A percentile compares a stretch with the other conserved stretches of the same genome.
phyloP scores from a whole-genome alignment of 92 coral and sea anemone species.

The Pocillopora grandis region DNA sequence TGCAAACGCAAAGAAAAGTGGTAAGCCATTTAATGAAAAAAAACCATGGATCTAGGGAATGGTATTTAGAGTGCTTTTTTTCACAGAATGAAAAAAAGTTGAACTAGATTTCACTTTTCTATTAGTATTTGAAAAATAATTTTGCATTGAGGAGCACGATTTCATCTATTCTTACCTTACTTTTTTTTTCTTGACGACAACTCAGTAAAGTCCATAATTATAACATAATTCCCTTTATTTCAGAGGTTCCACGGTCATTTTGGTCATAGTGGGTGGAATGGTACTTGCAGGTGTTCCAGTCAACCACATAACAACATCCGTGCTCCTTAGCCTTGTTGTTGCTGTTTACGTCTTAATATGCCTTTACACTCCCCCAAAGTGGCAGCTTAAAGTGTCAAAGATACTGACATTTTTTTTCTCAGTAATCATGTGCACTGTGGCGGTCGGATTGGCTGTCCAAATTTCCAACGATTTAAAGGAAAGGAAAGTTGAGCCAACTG shows the following conservation, averaged over 20 bases:
- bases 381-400: conserved; percentile 63
- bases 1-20: too few species aligned
- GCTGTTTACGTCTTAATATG: conserved; percentile 41
- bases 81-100: too few species aligned
- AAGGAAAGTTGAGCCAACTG: conserved; percentile 10
- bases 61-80: too few species aligned
- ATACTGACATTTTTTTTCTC: conserved; percentile 62
- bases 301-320: conserved; percentile 32
- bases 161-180: too few species aligned
- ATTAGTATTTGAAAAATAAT: too few species aligned
- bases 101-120: too few species aligned
- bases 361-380: conserved; percentile 37
- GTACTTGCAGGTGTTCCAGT: conserved; percentile 33
- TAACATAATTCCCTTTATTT: not conserved
- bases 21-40: too few species aligned
- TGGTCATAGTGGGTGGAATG: conserved; percentile 60
- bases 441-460: conserved; percentile 60
- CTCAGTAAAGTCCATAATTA: not conserved
- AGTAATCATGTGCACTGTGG: conserved; percentile 63
- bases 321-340: conserved; percentile 26
- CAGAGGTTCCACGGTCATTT: conserved; percentile 63
- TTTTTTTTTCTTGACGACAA: too few species aligned
- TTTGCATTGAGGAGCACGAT: too few species aligned
- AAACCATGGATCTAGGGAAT: too few species aligned
- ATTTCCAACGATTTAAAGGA: conserved; percentile 43